phyloP scores from a whole-genome alignment of 2,797 vertebrate species.

The Leptoclinus maculatus region DNA sequence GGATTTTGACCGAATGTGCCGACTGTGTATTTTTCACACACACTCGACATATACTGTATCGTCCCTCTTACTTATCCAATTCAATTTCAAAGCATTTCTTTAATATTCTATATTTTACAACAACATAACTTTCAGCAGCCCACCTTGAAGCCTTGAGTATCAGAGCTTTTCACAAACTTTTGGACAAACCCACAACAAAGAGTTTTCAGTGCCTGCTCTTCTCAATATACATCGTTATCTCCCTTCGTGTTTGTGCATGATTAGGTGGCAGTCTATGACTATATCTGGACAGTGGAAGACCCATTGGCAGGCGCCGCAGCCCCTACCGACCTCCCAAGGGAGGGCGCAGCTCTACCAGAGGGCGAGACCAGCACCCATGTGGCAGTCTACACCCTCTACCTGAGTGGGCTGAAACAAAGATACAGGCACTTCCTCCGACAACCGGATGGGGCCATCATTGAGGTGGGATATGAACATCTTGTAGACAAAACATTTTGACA shows the following conservation, averaged over 20 bases:
- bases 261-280: conserved; percentile 94
- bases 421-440: conserved; percentile 92
- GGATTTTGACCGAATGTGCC: neutral
- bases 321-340: conserved; percentile 62
- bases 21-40: neutral
- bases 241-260: conserved; percentile 67
- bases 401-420: conserved; percentile 85
- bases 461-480: conserved; percentile 82
- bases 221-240: neutral
- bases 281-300: conserved; percentile 87
- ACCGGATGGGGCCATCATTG: conserved; percentile 88
- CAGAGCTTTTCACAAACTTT: neutral
- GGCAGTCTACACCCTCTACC: conserved; percentile 87
- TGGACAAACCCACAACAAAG: neutral
- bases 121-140: neutral
- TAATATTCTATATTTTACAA: neutral
- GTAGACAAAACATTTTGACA: neutral
- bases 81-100: neutral
- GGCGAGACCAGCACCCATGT: conserved; percentile 84
- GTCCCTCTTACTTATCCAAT: too few relatives aligned
- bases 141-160: neutral
- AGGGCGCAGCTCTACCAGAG: conserved; percentile 39
- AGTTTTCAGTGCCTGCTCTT: neutral
- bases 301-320: conserved; percentile 56
- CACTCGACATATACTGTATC: neutral